Evolutionary conservation across 2,113 vertebrate species (phyloP), one percentile per base, ranked within the genome.

Genomic region (Jacana jacana): DNA sequence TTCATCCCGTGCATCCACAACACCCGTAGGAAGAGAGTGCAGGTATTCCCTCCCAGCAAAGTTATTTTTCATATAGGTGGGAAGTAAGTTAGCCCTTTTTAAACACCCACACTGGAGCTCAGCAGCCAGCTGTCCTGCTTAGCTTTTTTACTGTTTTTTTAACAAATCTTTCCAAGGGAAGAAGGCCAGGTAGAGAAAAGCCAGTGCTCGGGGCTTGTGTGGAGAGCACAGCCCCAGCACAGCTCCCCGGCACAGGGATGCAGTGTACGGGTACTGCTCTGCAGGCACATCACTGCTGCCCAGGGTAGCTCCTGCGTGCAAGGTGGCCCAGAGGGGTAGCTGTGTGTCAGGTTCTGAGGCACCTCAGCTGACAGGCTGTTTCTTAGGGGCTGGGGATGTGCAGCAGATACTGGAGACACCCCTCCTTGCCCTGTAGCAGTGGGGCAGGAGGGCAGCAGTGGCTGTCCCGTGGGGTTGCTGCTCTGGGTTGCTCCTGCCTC

Each of bases 1-100:
- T 30, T 96, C 83, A 69, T 79, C 96, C 90, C 25, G 13, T 83
- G 94, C 79, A 86, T 86, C 93, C 93, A 85, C 85, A 96, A 87
- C 95, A 88, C 72, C 31, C 33, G 1, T 64, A 78, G 86, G 86
- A 86, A 35, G 92, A 91, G 77, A 93, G 77, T 2, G 4, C 8
- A 55, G 95, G 87, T 97, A 91, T 93, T 90, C 49, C 71, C 58
- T 96, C 37, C 6, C 6, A 73, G 90, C 58, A 68, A 82, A 94
- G 86, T 95, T 92, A 35, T 88, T 95, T 97, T 95, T 86, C 78
- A 70, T 65, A 44, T 22, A 35, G 27, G 65, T 93, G 58, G 30
- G 64, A 95, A 97, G 63, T 69, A 77, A 82, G 91, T 87, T 91
- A 64, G 14, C 58, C 72, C 77, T 90, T 87, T 88, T 48, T 30